These are phyloP conservation scores for Stomatorhinus walkeri DNA, from an alignment of 2,797 vertebrate species.

Conservation along the genomic window DNA sequence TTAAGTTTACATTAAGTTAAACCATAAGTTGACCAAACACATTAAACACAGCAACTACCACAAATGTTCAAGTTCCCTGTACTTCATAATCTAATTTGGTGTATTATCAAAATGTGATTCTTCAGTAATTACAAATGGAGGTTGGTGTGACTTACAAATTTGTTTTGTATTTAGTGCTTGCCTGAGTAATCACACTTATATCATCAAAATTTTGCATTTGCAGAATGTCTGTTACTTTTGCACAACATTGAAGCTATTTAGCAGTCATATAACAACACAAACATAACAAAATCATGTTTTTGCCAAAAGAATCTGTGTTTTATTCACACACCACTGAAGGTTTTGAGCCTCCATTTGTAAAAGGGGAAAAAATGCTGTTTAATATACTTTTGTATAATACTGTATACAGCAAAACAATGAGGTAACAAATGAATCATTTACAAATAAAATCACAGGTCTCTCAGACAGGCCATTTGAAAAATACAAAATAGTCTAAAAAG, in stretches of 20 bases:
- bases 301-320: too few species aligned
- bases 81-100: background rate
- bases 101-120: background rate
- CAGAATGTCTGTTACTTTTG: background rate
- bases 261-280: background rate
- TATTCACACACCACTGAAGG: too few species aligned
- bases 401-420: background rate
- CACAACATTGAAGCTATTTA: background rate
- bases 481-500: background rate
- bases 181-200: background rate
- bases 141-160: background rate
- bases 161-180: background rate
- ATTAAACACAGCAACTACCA: background rate
- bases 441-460: background rate
- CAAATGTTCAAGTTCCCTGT: background rate
- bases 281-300: background rate
- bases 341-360: too few species aligned
- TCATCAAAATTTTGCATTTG: background rate
- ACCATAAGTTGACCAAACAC: background rate
- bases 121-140: background rate
- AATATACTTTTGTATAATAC: too few species aligned
- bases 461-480: background rate
- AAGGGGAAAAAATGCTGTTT: too few species aligned
- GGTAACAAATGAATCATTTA: background rate
- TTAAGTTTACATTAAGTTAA: background rate